Evolutionary conservation across 2,888 invertebrate genomes (phyloP), one percentile per base, ranked within the genome.

Genomic region (Leptinotarsa tumamoca): DNA sequence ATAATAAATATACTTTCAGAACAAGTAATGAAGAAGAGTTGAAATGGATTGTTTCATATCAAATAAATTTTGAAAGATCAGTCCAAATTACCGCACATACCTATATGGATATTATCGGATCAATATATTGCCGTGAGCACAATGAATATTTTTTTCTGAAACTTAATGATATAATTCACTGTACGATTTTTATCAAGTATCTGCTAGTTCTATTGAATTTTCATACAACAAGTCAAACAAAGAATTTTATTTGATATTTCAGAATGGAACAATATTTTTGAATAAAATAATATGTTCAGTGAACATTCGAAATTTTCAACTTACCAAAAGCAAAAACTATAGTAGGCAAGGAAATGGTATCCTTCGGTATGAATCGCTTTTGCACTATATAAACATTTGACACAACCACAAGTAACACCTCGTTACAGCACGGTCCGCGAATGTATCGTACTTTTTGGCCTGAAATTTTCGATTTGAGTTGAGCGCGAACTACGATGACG

Each of bases 401-500:
- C 63, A 63, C 63, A 43, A 43, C 15, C 58, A 58, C 21, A 58
- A 23, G 23, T 58, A 2, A 58, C 58, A 58, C 58, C 15, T 14
- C 58, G n/a, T 33, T 63, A 7, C 43, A 61, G 49, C 58, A 61
- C 54, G 68, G 21, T 63, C 68, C 68, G 52, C 73, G 73, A 68
- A 51, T 13, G 43, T 67, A 23, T 63, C 68, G 54, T 21, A 33
- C 66, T 21, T 63, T 51, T 33, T 18, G 52, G 49, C 33, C 50
- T 4, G 18, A 70, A 74, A 61, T 70, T 74, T 74, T 74, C 50
- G 74, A 66, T 69, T 67, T 67, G 54, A 71, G 67, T 33, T n/a
- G 61, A 43, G 23, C 54, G 17, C 49, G 63, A 63, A 61, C 66
- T 67, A 51, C 71, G 63, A 15, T 43, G 27, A 17, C 27, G 17